Percentiles rank a stretch among this genome's conserved stretches.
Evolutionary conservation across 2,113 vertebrate genomes (phyloP).

Genomic region (Eudyptes chrysolophus): DNA sequence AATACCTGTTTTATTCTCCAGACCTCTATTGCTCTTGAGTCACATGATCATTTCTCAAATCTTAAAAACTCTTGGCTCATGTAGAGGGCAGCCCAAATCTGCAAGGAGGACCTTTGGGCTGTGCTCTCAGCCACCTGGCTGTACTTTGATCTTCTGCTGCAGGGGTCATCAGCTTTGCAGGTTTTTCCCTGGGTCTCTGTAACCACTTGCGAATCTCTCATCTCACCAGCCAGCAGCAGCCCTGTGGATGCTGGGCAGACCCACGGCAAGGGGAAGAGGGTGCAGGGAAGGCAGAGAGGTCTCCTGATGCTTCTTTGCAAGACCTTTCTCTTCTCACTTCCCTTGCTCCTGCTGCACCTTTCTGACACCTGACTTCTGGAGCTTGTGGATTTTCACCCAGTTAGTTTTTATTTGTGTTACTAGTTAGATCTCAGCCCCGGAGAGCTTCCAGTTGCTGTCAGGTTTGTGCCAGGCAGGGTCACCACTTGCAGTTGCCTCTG

Average conservation of each 20-base stretch:
- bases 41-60: background rate
- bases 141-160: background rate
- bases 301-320: background rate
- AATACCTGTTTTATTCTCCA: background rate
- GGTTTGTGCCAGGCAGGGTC: background rate
- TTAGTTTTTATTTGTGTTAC: background rate
- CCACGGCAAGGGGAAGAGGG: background rate
- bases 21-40: background rate
- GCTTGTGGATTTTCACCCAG: background rate
- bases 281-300: background rate
- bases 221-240: rapidly evolving
- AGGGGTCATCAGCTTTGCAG: background rate
- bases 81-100: background rate
- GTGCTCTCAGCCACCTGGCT: background rate
- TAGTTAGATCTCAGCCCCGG: background rate
- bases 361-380: background rate
- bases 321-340: background rate
- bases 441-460: background rate
- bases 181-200: background rate
- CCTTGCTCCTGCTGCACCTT: background rate
- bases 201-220: background rate
- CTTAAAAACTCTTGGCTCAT: background rate
- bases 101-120: background rate
- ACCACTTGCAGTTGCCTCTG: background rate
- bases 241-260: background rate